Conservation (phyloP, 2,888 invertebrate species). For the Amphipyra berbera region DNA sequence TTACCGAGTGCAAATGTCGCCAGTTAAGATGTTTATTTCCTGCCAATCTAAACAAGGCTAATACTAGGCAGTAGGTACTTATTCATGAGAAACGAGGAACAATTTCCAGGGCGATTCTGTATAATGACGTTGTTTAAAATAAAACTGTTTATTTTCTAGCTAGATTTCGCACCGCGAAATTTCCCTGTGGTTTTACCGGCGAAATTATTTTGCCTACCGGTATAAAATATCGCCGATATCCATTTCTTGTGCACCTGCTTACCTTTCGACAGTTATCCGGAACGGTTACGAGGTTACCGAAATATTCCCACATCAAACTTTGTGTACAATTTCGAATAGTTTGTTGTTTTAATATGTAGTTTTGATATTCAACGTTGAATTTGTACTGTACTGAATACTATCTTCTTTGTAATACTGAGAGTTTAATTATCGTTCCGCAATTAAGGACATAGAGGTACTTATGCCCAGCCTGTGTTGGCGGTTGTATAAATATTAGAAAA, state of each 20-base stretch:
- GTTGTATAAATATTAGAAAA: not conserved
- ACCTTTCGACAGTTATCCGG: constrained; percentile 14
- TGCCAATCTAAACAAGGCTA: constrained; percentile 24
- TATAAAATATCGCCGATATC: constrained; percentile 28
- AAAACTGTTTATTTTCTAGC: constrained; percentile 24
- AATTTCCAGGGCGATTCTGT: constrained; percentile 27
- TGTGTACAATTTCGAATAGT: constrained; percentile 9
- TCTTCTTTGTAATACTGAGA: no score
- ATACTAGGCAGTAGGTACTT: constrained; percentile 20
- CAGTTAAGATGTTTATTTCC: constrained; percentile 38
- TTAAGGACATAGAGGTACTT: not conserved
- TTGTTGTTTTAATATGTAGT: no score
- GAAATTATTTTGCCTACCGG: constrained; percentile 13
- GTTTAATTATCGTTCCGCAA: not conserved
- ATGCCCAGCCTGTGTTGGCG: not conserved
- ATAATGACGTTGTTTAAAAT: constrained; percentile 31
- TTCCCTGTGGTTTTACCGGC: constrained; percentile 33
- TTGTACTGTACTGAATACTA: no score
- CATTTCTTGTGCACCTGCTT: constrained; percentile 10
- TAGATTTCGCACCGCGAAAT: constrained; percentile 19
- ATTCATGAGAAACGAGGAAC: constrained; percentile 28
- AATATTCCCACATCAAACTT: constrained; percentile 12
- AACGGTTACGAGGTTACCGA: constrained; percentile 4
- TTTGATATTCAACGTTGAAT: no score
- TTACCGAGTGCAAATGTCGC: constrained; percentile 18